Conservation (phyloP, 64 coral and sea anemone genomes). For the Pachyseris speciosa region DNA sequence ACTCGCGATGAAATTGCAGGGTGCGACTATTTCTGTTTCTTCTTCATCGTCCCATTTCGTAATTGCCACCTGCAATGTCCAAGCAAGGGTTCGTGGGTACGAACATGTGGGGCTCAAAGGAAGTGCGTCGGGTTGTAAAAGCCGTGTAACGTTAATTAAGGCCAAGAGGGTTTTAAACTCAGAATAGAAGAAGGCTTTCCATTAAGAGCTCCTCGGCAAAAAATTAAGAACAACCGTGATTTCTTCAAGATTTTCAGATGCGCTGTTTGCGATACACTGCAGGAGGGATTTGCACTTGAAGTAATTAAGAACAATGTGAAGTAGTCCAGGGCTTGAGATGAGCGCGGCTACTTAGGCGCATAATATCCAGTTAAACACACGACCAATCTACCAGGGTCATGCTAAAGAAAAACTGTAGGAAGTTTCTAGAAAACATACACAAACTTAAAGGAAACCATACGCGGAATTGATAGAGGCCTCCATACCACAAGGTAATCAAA, state of each 20-base stretch:
- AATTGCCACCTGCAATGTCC: background rate
- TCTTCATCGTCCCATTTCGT: too few species aligned
- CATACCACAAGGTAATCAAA: background rate
- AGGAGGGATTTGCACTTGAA: background rate
- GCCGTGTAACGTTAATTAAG: too few species aligned
- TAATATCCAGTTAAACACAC: background rate
- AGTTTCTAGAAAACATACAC: background rate
- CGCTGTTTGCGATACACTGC: background rate
- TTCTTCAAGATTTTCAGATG: background rate
- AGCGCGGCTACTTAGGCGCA: background rate
- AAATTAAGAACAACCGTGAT: background rate
- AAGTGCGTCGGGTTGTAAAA: too few species aligned
- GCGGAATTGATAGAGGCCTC: background rate
- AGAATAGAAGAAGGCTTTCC: too few species aligned
- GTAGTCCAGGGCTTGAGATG: background rate
- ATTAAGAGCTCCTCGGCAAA: background rate
- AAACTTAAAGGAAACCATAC: background rate
- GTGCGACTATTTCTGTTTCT: too few species aligned
- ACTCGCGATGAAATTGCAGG: too few species aligned
- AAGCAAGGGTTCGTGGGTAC: background rate
- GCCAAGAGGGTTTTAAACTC: too few species aligned
- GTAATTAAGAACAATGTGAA: background rate
- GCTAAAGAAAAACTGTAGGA: background rate
- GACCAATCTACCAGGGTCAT: background rate
- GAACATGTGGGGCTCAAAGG: background rate